Base-by-base conservation (phyloP, 2,113 vertebrate species). In the Cochlearius cochlearius region DNA sequence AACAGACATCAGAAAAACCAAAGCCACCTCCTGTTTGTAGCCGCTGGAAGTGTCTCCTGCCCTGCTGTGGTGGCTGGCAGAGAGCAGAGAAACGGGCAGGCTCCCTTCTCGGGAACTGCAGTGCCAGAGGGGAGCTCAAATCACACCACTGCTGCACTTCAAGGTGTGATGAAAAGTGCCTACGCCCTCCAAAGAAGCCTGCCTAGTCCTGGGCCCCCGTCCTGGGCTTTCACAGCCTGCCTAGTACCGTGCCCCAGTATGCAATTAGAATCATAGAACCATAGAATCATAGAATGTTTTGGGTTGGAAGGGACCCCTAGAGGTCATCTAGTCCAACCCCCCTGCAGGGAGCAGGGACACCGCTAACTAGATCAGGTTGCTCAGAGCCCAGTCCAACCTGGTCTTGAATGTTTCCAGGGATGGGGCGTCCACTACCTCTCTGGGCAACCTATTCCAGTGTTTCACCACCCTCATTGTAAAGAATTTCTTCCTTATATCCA, bases 181-280 rank as follows among this genome's bases (percentile, higher is more conserved):
- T 16, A 18, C 1, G 1, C 5, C 15, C 12, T 74, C 41, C 20
- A 76, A n/a, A 85, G n/a, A 11, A 16, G 13, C 29, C 43, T 60
- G 23, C 18, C 2, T n/a, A n/a, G n/a, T n/a, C n/a, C n/a, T n/a
- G n/a, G n/a, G 2, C 6, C 23, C 23, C 9, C 4, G 2, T 20
- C 15, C 29, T 78, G 50, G 30, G 38, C 41, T 77, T 58, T 74
- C 55, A 60, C 4, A 50, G n/a, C 21, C 52, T 52, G 85, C 20
- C 64, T 25, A 60, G n/a, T 11, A 56, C 58, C 2, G 2, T 3
- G 1, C 38, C 29, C 27, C 23, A 47, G 16, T 15, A 23, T 14
- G 13, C 7, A 73, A 69, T n/a, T n/a, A n/a, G n/a, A n/a, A n/a
- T n/a, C n/a, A n/a, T n/a, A n/a, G n/a, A n/a, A n/a, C n/a, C n/a